Base-by-base conservation (phyloP, 2,888 invertebrate species). In the Gymnosoma rotundatum region DNA sequence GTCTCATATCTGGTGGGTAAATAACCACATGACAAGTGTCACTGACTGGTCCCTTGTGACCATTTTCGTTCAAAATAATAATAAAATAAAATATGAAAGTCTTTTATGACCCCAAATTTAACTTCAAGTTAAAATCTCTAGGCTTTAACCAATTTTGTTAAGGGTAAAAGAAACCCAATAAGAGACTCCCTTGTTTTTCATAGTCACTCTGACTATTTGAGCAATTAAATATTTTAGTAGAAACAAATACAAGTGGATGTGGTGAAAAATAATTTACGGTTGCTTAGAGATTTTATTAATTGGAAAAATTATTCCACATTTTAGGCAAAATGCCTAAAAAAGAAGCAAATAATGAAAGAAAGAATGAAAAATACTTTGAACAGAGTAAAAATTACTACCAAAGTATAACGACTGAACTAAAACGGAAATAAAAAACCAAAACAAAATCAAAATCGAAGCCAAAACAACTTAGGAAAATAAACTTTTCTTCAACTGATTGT, bases 201-300 rank as follows among this genome's bases (percentile, higher is more conserved):
- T n/a, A 12, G 42, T 42, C 2, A 42, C 42, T 42, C 12, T 42
- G 42, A 4, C 42, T 42, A 12, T 42, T 12, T 12, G 12, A 12
- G 50, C 36, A 42, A 66, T 6, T 18, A 14, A 32, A 36, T 54
- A 21, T 70, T 64, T 8, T n/a, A 58, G 60, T 36, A 25, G 20
- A 16, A 58, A 20, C 45, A 25, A 45, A 25, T 16, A 54, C 21
- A 56, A 32, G 3, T 50, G 64, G 64, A 4, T 52, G 73, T 21
- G 69, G 16, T 42, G 14, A 16, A 54, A 67, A 73, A 78, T 81
- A 90, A 91, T 91, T 90, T 91, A 90, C 91, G 88, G 88, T 87
- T 89, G 87, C 88, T 90, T 88, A 88, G 88, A 91, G 89, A 90
- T 91, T 90, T 91, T 89, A 90, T 91, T 90, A 90, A 90, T 91